Base-by-base conservation (phyloP, 2,113 vertebrate species). In the Capra hircus region DNA sequence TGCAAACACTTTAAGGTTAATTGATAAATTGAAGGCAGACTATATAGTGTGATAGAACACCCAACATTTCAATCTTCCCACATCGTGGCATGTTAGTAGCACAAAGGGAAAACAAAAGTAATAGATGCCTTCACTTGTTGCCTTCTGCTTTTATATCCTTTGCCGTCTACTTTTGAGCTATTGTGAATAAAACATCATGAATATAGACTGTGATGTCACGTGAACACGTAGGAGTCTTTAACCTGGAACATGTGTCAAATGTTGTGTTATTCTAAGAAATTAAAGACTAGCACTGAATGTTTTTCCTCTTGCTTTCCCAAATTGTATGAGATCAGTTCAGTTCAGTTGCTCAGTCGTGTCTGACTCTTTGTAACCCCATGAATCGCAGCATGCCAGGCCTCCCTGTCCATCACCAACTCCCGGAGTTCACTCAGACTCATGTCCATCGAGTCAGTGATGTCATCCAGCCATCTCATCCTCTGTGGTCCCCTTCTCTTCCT, bases 211-310 rank as follows among this genome's bases (percentile, higher is more conserved):
- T 15, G 7, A 12, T 12, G 57, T 30, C 45, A n/a, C 15, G 10
- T 55, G 57, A 48, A 40, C 12, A 10, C 21, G 0, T 0, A 23
- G 16, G 57, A 6, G 1, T 60, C 3, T 14, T n/a, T 57, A 15
- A n/a, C 3, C 17, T 55, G 12, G 3, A 27, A 48, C 21, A 2
- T 1, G 5, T 30, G 50, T 55, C 77, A 60, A 67, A 53, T 21
- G 16, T 30, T 43, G 3, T 80, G 2, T 62, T 7, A n/a, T 48
- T 30, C 10, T 48, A 30, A 50, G 40, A 15, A 77, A 19, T 9
- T 1, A 25, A 36, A 59, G 19, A 80, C 36, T 11, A 19, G 17
- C 3, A 2, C 8, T 4, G 3, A 50, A 45, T 50, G 2, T 17
- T n/a, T 82, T 71, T 36, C 19, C 7, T 30, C 43, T 67, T 53